phyloP scores from a whole-genome alignment of 2,113 vertebrate species.

The Piliocolobus tephrosceles region DNA sequence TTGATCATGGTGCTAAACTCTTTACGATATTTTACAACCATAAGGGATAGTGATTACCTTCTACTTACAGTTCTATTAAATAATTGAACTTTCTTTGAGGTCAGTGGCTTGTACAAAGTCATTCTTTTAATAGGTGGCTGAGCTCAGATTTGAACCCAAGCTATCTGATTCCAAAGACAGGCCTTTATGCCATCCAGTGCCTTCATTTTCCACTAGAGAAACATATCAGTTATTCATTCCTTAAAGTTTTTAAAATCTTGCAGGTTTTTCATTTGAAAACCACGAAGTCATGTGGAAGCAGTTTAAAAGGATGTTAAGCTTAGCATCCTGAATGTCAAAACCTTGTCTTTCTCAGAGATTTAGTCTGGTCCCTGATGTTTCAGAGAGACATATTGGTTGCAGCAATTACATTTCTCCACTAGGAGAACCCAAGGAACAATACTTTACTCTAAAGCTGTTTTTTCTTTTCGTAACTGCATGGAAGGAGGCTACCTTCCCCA shows the following conservation, averaged over 20 bases:
- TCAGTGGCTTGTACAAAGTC: neutral
- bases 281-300: constrained; percentile 28
- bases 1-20: neutral
- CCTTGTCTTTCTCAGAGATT: constrained; percentile 49
- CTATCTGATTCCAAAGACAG: constrained; percentile 13
- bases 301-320: constrained; percentile 55
- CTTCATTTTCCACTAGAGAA: constrained; percentile 52
- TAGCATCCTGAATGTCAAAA: constrained; percentile 54
- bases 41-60: constrained; percentile 7
- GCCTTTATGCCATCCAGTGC: neutral
- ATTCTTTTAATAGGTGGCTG: constrained; percentile 42
- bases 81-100: constrained; percentile 35
- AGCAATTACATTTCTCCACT: constrained; percentile 21
- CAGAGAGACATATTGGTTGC: neutral
- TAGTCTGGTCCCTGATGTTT: constrained; percentile 8
- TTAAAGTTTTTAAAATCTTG: constrained; percentile 38
- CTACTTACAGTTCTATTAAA: neutral
- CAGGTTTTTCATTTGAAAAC: constrained; percentile 52
- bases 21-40: neutral
- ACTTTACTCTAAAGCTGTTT: neutral
- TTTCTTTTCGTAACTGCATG: neutral
- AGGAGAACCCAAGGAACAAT: constrained; percentile 21
- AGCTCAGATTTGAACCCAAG: constrained; percentile 48
- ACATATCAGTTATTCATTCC: constrained; percentile 23
- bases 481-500: constrained; percentile 21